Conservation (phyloP, 1,140 invertebrate species). For the Drosophila albomicans region DNA sequence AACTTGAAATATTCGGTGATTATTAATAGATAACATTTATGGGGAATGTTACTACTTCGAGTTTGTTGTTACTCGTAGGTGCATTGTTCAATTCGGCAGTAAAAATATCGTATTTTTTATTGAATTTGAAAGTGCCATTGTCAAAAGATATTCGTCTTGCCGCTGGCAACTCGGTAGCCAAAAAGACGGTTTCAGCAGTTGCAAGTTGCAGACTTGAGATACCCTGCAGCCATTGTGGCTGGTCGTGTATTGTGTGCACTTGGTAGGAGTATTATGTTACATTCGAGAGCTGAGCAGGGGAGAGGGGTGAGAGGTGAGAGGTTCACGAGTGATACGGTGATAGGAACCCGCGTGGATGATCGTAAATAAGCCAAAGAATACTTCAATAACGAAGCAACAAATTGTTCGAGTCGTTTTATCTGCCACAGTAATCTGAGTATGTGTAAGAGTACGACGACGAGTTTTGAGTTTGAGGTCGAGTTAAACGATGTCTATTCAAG, state of each 20-base stretch:
- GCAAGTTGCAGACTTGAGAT: constrained; percentile 14
- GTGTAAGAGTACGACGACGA: neutral
- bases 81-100: neutral
- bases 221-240: neutral
- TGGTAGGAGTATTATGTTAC: constrained; percentile 63
- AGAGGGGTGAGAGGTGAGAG: constrained; percentile 6
- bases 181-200: neutral
- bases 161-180: neutral
- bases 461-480: too few relatives aligned
- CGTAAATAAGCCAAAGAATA: constrained; percentile 60
- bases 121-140: neutral
- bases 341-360: constrained; percentile 22
- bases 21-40: neutral
- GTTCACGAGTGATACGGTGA: neutral
- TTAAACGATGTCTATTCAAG: constrained; percentile 58
- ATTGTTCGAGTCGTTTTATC: constrained; percentile 60
- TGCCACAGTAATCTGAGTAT: constrained; percentile 71
- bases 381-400: constrained; percentile 61
- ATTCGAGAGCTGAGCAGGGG: constrained; percentile 18
- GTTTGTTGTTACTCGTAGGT: neutral
- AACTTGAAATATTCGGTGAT: neutral
- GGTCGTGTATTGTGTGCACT: constrained; percentile 30
- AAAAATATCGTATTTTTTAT: neutral
- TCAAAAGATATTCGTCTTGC: neutral
- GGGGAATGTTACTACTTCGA: neutral